These are phyloP conservation scores for Polyodon spathula DNA, from an alignment of 2,113 vertebrate species.

Conservation along the genomic window DNA sequence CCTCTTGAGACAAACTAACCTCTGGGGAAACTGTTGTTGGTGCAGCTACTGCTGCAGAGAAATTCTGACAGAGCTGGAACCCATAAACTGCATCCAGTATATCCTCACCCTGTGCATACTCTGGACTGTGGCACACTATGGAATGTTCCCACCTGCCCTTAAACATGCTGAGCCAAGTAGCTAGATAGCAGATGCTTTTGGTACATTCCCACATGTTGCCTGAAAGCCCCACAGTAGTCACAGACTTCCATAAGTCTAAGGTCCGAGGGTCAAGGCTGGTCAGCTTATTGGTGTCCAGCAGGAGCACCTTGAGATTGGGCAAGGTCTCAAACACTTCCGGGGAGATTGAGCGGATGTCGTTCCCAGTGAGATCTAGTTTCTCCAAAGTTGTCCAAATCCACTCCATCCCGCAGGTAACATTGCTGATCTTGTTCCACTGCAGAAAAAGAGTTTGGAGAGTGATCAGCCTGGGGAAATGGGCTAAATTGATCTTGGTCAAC, in stretches of 20 bases:
- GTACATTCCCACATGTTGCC: slow-evolving; percentile 98
- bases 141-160: slow-evolving; percentile 96
- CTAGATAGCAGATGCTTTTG: slow-evolving; percentile 86
- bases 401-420: slow-evolving; percentile 92
- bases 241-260: slow-evolving; percentile 74
- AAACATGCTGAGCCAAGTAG: slow-evolving; percentile 88
- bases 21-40: slow-evolving; percentile 65
- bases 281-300: slow-evolving; percentile 97
- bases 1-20: slow-evolving; percentile 46
- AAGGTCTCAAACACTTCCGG: slow-evolving; percentile 87
- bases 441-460: slow-evolving; percentile 90
- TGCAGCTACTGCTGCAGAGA: slow-evolving; percentile 73
- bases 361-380: slow-evolving; percentile 91
- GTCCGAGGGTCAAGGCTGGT: slow-evolving; percentile 78
- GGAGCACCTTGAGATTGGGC: slow-evolving; percentile 89
- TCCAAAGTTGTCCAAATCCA: slow-evolving; percentile 94
- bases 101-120: slow-evolving; percentile 96
- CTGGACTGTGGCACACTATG: slow-evolving; percentile 87
- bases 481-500: slow-evolving; percentile 97
- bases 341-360: slow-evolving; percentile 85
- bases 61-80: slow-evolving; percentile 97
- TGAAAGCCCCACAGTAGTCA: slow-evolving; percentile 83
- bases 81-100: slow-evolving; percentile 94
- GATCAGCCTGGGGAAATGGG: slow-evolving; percentile 93
- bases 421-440: slow-evolving; percentile 98